Evolutionary conservation across 1,140 invertebrate species (phyloP).

Genomic region (Oreohelix idahoensis): DNA sequence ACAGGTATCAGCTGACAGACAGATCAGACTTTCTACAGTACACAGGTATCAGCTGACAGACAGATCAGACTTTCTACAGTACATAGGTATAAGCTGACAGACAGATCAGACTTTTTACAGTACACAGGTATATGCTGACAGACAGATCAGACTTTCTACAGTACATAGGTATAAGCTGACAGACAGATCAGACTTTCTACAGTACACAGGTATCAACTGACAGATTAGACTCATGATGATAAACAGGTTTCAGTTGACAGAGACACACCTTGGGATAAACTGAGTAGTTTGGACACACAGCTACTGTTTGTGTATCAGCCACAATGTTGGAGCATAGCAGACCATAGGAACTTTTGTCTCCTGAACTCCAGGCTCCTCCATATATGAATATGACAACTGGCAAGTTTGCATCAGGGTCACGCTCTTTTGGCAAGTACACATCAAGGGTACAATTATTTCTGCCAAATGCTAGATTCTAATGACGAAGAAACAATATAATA

Average conservation of each 20-base stretch:
- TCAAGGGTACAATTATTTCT: conserved; percentile 65
- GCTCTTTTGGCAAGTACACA: conserved; percentile 56
- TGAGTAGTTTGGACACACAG: conserved; percentile 70
- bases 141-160: too few species aligned
- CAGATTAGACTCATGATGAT: not conserved
- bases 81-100: too few species aligned
- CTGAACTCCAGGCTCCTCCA: conserved; percentile 69
- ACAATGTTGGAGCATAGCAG: conserved; percentile 65
- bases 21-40: too few species aligned
- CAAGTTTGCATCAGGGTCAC: conserved; percentile 18
- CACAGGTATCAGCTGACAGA: too few species aligned
- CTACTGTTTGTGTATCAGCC: conserved; percentile 58
- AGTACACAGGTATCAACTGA: too few species aligned
- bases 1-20: too few species aligned
- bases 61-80: too few species aligned
- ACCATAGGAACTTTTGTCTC: conserved; percentile 70
- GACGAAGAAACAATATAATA: conserved; percentile 21
- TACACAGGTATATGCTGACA: too few species aligned
- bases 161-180: too few species aligned
- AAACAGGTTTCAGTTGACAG: not conserved
- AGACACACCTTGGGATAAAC: conserved; percentile 66
- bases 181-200: too few species aligned
- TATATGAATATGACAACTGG: conserved; percentile 70
- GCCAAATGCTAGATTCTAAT: conserved; percentile 67
- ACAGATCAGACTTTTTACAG: too few species aligned